Percentiles rank a stretch among this genome's conserved stretches.
These are phyloP conservation scores for Pelobates cultripes DNA, from an alignment of 2,797 vertebrate species.

Conservation along the genomic window DNA sequence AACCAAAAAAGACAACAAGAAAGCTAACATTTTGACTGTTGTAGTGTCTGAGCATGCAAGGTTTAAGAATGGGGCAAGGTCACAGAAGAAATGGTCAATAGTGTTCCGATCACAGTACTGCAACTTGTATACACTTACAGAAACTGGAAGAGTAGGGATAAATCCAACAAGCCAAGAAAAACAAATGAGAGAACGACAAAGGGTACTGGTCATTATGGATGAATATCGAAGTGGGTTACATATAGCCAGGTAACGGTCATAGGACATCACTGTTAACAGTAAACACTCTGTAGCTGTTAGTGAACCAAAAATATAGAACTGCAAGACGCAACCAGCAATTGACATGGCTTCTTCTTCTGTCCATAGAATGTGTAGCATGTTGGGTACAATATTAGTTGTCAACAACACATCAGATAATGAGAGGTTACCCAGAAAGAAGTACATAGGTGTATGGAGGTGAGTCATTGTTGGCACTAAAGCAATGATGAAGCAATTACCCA, in stretches of 20 bases:
- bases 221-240: no score
- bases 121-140: constrained; percentile 33
- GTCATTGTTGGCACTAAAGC: constrained; percentile 11
- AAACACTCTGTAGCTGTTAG: constrained; percentile 47
- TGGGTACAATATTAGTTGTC: constrained; percentile 48
- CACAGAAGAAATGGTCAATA: constrained; percentile 40
- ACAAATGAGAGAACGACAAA: constrained; percentile 39
- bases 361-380: constrained; percentile 44
- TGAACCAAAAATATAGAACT: constrained; percentile 55
- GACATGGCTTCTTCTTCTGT: constrained; percentile 42
- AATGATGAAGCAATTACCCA: constrained; percentile 43
- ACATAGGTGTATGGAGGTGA: no score
- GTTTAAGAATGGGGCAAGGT: constrained; percentile 23
- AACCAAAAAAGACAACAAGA: constrained; percentile 37
- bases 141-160: constrained; percentile 41
- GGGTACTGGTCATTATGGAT: constrained; percentile 30
- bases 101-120: constrained; percentile 18
- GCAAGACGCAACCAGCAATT: constrained; percentile 30
- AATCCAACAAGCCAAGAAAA: constrained; percentile 34
- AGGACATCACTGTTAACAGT: no score
- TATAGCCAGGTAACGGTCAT: no score
- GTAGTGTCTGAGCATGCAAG: constrained; percentile 47
- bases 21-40: constrained; percentile 2
- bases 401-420: constrained; percentile 38
- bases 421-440: no score